Evolutionary conservation across 1,140 invertebrate species (phyloP).

Genomic region (Bombus affinis): DNA sequence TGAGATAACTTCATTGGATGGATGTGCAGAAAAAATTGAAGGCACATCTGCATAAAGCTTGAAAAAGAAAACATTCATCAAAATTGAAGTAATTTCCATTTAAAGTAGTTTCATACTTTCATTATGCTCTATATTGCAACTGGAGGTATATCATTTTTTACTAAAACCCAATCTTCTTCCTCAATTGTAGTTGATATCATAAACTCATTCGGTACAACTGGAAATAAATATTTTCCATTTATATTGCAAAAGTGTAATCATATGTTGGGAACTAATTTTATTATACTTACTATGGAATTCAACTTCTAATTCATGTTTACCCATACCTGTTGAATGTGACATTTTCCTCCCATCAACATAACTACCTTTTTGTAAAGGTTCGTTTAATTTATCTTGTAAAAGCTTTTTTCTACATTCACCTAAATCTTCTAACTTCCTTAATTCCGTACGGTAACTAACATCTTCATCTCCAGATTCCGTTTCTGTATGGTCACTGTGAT

Average conservation of each 20-base stretch:
- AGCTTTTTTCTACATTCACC: conserved; percentile 76
- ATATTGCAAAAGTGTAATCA: background rate
- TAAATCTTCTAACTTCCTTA: conserved; percentile 74
- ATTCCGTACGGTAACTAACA: conserved; percentile 75
- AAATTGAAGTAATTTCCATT: conserved; percentile 15
- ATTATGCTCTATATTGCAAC: conserved; percentile 49
- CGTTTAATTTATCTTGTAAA: conserved; percentile 64
- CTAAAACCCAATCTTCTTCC: conserved; percentile 79
- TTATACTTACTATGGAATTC: conserved; percentile 74
- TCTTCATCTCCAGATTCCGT: conserved; percentile 66
- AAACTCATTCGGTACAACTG: conserved; percentile 76
- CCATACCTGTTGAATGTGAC: conserved; percentile 29
- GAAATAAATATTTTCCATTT: conserved; percentile 52
- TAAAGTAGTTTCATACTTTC: conserved; percentile 21
- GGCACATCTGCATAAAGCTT: conserved; percentile 5
- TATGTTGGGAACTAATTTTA: background rate
- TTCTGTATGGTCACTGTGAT: conserved; percentile 53
- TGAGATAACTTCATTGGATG: background rate
- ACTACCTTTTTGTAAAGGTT: conserved; percentile 48
- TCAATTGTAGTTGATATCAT: conserved; percentile 71
- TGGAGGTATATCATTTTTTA: conserved; percentile 55
- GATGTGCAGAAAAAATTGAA: conserved; percentile 26
- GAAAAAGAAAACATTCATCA: conserved; percentile 22
- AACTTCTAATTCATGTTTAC: conserved; percentile 60
- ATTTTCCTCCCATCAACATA: conserved; percentile 62